phyloP scores from a whole-genome alignment of 2,888 invertebrate genomes.

The Lasioglossum morio region DNA sequence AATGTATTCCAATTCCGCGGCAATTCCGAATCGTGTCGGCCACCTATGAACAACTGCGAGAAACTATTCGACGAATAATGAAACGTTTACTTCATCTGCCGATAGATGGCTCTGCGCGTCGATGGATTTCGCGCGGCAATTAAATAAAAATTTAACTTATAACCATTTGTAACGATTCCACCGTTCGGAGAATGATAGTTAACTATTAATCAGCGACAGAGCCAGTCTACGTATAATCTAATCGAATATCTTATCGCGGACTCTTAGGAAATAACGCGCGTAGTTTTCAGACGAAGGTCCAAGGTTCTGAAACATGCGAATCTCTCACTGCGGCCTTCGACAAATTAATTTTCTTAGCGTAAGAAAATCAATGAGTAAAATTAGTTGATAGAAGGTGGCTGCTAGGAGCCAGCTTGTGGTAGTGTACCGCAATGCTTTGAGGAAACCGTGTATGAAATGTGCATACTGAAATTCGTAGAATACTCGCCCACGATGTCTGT shows the following conservation, averaged over 20 bases:
- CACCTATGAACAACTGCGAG: neutral
- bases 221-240: neutral
- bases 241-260: neutral
- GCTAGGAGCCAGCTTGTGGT: too few relatives aligned
- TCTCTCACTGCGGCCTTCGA: neutral
- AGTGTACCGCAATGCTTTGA: neutral
- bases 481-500: neutral
- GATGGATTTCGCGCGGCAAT: neutral
- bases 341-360: neutral
- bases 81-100: neutral
- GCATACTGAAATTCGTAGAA: neutral
- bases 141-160: neutral
- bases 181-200: neutral
- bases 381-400: neutral
- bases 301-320: neutral
- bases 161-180: neutral
- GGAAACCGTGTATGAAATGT: neutral
- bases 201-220: neutral
- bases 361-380: constrained; percentile 4
- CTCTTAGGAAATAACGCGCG: neutral
- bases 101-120: neutral
- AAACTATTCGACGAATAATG: neutral
- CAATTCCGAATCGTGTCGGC: neutral
- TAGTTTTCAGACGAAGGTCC: neutral
- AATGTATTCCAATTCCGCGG: neutral